phyloP scores from a whole-genome alignment of 2,888 invertebrate species.

The Camponotus fellah region DNA sequence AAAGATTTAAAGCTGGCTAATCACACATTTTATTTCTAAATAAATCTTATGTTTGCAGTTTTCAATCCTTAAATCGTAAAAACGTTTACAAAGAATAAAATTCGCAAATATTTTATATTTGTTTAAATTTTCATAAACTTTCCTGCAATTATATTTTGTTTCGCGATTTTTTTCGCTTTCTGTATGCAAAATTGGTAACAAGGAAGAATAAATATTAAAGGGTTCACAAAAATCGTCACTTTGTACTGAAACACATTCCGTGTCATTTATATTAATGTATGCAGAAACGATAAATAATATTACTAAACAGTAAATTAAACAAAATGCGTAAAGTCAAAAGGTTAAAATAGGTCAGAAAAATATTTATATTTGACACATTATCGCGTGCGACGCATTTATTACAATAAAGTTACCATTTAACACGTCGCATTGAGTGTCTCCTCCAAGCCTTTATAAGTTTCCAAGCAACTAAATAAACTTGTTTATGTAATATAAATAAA shows the following conservation, averaged over 20 bases:
- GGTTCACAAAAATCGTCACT: neutral
- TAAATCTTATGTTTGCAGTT: no score
- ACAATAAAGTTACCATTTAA: neutral
- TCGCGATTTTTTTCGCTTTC: no score
- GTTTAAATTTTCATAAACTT: no score
- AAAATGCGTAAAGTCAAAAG: neutral
- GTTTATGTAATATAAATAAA: conserved; percentile 38
- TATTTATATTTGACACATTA: neutral
- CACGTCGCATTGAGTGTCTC: neutral
- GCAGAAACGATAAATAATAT: conserved; percentile 7
- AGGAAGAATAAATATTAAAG: neutral
- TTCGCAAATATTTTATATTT: no score
- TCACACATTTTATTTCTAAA: no score
- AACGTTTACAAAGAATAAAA: no score
- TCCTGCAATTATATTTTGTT: no score
- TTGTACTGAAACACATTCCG: neutral
- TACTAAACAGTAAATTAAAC: conserved; percentile 1
- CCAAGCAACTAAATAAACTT: conserved; percentile 17
- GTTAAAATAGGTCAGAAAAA: conserved; percentile 11
- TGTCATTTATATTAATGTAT: conserved; percentile 8
- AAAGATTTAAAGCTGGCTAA: no score
- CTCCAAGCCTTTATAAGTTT: conserved; percentile 18
- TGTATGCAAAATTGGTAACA: neutral
- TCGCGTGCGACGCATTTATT: neutral
- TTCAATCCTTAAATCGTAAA: no score